phyloP scores from a whole-genome alignment of 2,888 invertebrate species.

The Crematogaster levior region DNA sequence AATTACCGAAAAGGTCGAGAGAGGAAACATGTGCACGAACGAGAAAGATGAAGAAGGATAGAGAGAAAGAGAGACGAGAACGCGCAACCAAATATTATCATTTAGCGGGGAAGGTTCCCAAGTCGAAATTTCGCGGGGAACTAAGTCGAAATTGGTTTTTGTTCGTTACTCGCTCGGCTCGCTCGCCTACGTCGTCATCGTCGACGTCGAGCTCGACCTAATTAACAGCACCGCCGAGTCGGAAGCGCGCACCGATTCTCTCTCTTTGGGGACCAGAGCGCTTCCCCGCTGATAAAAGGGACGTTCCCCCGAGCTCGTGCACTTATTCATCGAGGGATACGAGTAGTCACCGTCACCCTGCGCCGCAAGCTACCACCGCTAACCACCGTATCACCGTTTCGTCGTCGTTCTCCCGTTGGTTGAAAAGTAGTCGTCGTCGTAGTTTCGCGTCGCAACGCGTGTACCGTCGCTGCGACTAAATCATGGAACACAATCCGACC shows the following conservation, averaged over 20 bases:
- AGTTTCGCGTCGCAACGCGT: slow-evolving; percentile 15
- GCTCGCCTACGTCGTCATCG: slow-evolving; percentile 22
- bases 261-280: slow-evolving; percentile 59
- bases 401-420: background rate
- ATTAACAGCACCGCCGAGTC: slow-evolving; percentile 63
- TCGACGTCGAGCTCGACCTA: slow-evolving; percentile 60
- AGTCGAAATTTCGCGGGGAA: slow-evolving; percentile 45
- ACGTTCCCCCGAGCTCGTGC: slow-evolving; percentile 18
- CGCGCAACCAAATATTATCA: slow-evolving; percentile 44
- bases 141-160: slow-evolving; percentile 63
- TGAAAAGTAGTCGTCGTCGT: slow-evolving; percentile 12
- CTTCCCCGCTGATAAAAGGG: slow-evolving; percentile 56
- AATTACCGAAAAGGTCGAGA: slow-evolving; percentile 39
- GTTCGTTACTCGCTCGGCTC: slow-evolving; percentile 53
- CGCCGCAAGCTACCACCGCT: background rate
- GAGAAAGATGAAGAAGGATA: background rate
- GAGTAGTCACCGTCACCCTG: slow-evolving; percentile 20
- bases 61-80: background rate
- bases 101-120: slow-evolving; percentile 30
- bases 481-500: slow-evolving; percentile 71
- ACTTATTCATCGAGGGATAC: slow-evolving; percentile 44
- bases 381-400: slow-evolving; percentile 15
- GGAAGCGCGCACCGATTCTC: slow-evolving; percentile 62
- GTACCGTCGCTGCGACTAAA: slow-evolving; percentile 62
- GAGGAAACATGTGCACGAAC: slow-evolving; percentile 12